Base-by-base conservation (phyloP, 2,797 vertebrate genomes). In the Bovichtus variegatus region DNA sequence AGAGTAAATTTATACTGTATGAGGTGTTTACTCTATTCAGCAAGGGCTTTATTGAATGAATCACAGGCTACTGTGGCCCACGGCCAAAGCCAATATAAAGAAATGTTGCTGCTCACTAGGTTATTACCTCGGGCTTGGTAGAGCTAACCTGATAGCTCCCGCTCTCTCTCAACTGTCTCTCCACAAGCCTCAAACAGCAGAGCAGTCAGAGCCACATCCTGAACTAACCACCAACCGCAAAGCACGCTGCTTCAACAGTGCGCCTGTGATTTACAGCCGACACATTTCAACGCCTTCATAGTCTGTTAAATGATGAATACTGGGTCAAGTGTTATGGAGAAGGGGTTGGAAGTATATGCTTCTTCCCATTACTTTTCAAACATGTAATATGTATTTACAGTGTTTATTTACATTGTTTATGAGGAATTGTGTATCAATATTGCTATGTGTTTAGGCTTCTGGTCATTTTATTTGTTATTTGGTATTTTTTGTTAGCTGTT, bases 71-170 rank as follows among this genome's bases (percentile, higher is more conserved):
- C 41, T 76, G 74, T 75, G 65, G 80, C 85, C 80, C 68, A 34
- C 60, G 54, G 80, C 85, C 66, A 78, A 71, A 83, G 27, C 69
- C 53, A 46, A 81, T 64, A 87, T 81, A 76, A 84, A 87, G 74
- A 75, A 79, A 82, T 46, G 58, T 62, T 86, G 76, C 62, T 34
- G 61, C 81, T 84, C 65, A 54, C 63, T 84, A 67, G 55, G 80
- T 88, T 87, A 80, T 82, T 80, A 83, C 79, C 72, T 79, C 58
- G 66, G 74, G 83, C 72, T 73, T 41, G 25, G 36, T 49, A 65
- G 50, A 66, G 74, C 81, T 82, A 70, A 80, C 71, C 46, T 69
- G 59, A 87, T 80, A 65, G 74, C 71, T 70, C 55, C 38, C n/a
- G n/a, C 46, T 76, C 57, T 84, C 27, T 64, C 40, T 68, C 40